phyloP scores from a whole-genome alignment of 1,140 invertebrate genomes.

The Drosophila cardini region DNA sequence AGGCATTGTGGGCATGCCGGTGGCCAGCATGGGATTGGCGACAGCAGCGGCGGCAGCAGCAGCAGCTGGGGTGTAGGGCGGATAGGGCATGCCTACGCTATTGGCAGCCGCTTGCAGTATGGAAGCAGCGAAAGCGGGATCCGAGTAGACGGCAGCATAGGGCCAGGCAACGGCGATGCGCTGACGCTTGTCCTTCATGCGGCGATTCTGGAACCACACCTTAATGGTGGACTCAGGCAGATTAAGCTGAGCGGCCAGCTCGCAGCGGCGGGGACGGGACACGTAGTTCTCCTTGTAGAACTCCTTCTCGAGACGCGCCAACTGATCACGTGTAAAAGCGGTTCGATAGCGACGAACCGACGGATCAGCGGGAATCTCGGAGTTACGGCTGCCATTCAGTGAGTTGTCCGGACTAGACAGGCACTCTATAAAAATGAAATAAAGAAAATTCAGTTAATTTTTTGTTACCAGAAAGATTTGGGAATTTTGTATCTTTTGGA shows the following conservation, averaged over 20 bases:
- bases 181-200: constrained; percentile 99
- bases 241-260: constrained; percentile 96
- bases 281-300: constrained; percentile 99
- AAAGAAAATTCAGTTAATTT: constrained; percentile 26
- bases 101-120: constrained; percentile 94
- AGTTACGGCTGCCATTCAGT: constrained; percentile 73
- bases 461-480: not conserved
- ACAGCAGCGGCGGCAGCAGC: constrained; percentile 55
- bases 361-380: constrained; percentile 86
- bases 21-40: constrained; percentile 85
- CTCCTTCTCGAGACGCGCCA: constrained; percentile 97
- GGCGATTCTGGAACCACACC: constrained; percentile 99
- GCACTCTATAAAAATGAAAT: constrained; percentile 76
- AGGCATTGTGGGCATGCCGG: constrained; percentile 85
- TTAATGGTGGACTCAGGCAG: constrained; percentile 99
- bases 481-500: not conserved
- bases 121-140: constrained; percentile 96
- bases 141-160: constrained; percentile 95
- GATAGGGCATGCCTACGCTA: constrained; percentile 87
- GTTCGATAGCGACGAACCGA: constrained; percentile 96
- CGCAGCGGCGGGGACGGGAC: constrained; percentile 95
- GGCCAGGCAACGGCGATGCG: constrained; percentile 97
- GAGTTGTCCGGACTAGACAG: constrained; percentile 84
- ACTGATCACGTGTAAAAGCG: constrained; percentile 98
- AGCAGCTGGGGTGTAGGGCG: constrained; percentile 84